Percentiles rank a stretch among this genome's conserved stretches.
Evolutionary conservation across 2,888 invertebrate species (phyloP).

Genomic region (Eupithecia inturbata): DNA sequence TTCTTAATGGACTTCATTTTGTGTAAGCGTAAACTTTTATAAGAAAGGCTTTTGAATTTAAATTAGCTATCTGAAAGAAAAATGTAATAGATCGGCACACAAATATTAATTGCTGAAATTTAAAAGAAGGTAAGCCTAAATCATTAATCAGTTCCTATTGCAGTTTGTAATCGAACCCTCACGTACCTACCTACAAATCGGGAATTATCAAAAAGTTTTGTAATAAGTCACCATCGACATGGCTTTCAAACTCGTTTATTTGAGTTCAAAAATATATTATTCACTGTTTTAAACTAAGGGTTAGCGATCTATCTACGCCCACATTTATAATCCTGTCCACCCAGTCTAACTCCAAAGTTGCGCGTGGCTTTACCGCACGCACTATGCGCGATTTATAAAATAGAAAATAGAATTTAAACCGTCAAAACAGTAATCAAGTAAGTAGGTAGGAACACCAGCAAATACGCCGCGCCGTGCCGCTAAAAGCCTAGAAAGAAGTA

Average conservation of each 20-base stretch:
- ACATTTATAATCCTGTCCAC: neutral
- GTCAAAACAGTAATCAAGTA: neutral
- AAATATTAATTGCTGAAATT: neutral
- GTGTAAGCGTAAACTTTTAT: neutral
- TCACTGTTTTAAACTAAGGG: neutral
- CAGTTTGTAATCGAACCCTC: neutral
- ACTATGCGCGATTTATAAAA: neutral
- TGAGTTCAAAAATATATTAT: neutral
- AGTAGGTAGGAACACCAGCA: neutral
- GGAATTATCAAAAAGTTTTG: neutral
- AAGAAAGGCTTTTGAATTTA: neutral
- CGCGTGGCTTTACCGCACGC: neutral
- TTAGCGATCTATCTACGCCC: neutral
- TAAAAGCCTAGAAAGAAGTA: neutral
- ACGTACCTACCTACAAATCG: neutral
- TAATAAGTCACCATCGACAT: conserved; percentile 5
- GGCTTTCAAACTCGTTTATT: neutral
- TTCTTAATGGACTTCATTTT: neutral
- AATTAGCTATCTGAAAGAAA: neutral
- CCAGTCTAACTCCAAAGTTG: neutral
- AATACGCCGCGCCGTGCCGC: no score
- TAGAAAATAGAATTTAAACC: neutral
- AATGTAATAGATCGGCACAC: neutral
- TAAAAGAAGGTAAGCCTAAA: neutral
- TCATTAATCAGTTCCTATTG: neutral